Percentiles rank a stretch among this genome's conserved stretches.
These are phyloP conservation scores for Morpho deidamia DNA, from an alignment of 2,888 invertebrate species.

Conservation along the genomic window DNA sequence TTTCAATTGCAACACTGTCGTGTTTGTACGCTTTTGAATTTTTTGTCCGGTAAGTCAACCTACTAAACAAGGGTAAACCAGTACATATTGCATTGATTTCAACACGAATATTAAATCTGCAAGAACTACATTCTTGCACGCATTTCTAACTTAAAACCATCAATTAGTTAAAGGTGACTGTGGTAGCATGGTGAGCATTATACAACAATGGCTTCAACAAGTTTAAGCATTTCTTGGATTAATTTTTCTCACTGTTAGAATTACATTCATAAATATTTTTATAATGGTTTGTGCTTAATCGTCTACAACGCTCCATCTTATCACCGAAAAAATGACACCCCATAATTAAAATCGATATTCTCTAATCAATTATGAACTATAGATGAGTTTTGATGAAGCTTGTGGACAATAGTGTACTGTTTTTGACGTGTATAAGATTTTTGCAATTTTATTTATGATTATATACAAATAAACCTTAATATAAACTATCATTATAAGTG, in stretches of 20 bases:
- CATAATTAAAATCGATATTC: no score
- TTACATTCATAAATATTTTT: not conserved
- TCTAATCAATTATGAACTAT: no score
- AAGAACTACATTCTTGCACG: slow-evolving; percentile 66
- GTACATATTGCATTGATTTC: slow-evolving; percentile 21
- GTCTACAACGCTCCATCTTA: no score
- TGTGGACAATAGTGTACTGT: no score
- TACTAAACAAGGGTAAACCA: slow-evolving; percentile 1
- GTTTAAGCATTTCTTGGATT: not conserved
- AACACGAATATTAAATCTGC: slow-evolving; percentile 55
- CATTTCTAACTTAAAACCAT: slow-evolving; percentile 49
- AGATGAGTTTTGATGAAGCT: no score
- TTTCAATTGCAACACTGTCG: not conserved
- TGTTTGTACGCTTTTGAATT: not conserved
- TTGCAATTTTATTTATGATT: no score
- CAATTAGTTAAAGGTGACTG: slow-evolving; percentile 43
- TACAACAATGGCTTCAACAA: not conserved
- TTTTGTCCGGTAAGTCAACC: slow-evolving; percentile 6
- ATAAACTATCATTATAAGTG: no score
- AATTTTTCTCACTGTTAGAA: not conserved
- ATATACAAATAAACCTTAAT: no score
- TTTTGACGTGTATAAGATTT: no score
- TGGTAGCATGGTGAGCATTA: not conserved
- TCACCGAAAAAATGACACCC: no score
- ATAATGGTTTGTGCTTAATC: no score